Conservation (phyloP, 2,797 vertebrate species). For the Sorex maritimensis region DNA sequence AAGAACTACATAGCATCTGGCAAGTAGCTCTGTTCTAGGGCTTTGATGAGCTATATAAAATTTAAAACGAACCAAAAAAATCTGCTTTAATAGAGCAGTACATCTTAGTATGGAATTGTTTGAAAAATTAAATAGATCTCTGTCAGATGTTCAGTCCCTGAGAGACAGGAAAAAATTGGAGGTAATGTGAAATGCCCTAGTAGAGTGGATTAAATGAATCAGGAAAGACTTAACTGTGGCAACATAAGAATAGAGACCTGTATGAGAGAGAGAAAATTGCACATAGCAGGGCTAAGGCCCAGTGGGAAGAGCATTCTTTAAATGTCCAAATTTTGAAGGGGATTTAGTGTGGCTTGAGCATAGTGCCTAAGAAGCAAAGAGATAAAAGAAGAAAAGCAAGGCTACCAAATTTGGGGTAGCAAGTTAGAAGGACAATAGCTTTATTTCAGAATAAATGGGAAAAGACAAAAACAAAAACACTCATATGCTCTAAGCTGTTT, state of each 20-base stretch:
- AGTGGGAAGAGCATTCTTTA: not conserved
- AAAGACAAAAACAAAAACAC: not conserved
- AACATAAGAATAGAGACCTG: not conserved
- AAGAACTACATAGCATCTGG: not conserved
- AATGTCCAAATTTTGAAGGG: not conserved
- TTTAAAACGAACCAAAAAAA: not conserved
- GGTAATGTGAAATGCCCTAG: not conserved
- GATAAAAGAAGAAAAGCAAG: not conserved
- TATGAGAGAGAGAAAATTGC: not conserved
- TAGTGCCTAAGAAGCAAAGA: not conserved
- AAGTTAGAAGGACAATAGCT: not conserved
- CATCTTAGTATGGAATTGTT: not conserved
- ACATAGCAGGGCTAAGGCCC: not conserved
- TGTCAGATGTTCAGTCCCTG: slow-evolving; percentile 9
- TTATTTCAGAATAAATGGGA: not conserved
- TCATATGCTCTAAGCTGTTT: not conserved
- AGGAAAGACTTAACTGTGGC: not conserved
- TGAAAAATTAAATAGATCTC: too few relatives aligned
- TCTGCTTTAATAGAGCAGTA: not conserved
- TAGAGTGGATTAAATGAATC: not conserved
- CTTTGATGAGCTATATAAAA: not conserved
- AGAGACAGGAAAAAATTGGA: not conserved
- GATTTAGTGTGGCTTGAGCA: not conserved
- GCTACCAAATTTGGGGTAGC: too few relatives aligned
- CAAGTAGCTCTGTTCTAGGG: not conserved